Evolutionary conservation across 2,888 invertebrate genomes (phyloP).

Genomic region (Euplagia quadripunctaria): DNA sequence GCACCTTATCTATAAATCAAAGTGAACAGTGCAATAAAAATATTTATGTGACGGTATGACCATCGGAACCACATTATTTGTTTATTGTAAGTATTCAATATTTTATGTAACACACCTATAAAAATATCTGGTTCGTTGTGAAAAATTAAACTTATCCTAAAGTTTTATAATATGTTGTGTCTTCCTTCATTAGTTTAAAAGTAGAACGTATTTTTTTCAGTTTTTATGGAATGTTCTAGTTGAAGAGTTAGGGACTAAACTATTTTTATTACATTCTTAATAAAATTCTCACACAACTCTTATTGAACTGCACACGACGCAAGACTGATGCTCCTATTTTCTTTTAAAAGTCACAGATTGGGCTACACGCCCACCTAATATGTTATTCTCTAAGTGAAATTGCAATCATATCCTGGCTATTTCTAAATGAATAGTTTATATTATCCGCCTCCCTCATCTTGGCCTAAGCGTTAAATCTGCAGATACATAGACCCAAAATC

Average conservation of each 20-base stretch:
- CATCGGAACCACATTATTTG: slow-evolving; percentile 41
- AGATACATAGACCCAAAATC: not conserved
- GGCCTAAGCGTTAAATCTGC: slow-evolving; percentile 6
- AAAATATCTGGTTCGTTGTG: slow-evolving; percentile 27
- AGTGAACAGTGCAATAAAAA: slow-evolving; percentile 60
- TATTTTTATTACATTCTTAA: too few species aligned
- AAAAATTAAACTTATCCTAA: not conserved
- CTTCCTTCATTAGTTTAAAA: not conserved
- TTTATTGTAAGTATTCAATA: slow-evolving; percentile 39
- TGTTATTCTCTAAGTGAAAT: too few species aligned
- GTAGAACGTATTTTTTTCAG: not conserved
- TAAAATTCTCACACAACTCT: too few species aligned
- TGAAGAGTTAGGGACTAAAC: not conserved
- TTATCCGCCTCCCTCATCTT: not conserved
- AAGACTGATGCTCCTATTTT: too few species aligned
- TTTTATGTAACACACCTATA: slow-evolving; percentile 36
- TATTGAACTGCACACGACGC: too few species aligned
- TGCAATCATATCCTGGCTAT: too few species aligned
- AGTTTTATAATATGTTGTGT: too few species aligned
- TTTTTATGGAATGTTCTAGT: not conserved
- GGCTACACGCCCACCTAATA: too few species aligned
- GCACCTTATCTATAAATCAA: slow-evolving; percentile 67
- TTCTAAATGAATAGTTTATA: too few species aligned
- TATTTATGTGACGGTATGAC: slow-evolving; percentile 49
- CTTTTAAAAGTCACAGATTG: too few species aligned